These are phyloP conservation scores for Dinomys branickii DNA, from an alignment of 2,113 vertebrate genomes.

Conservation along the genomic window DNA sequence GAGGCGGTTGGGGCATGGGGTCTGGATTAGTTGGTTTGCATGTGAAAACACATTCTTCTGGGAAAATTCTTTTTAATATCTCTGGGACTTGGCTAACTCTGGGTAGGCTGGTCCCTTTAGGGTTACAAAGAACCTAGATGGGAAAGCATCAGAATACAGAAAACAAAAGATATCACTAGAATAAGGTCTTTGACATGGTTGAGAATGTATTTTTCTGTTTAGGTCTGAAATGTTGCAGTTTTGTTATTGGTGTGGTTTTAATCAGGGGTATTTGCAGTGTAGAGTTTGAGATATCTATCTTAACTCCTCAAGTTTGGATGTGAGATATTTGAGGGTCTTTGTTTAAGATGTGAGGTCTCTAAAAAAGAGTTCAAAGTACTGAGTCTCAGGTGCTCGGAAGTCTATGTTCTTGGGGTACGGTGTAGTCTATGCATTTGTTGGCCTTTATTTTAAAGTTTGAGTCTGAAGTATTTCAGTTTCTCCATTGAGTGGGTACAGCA, in stretches of 20 bases:
- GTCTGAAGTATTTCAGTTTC: neutral
- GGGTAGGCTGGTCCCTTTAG: neutral
- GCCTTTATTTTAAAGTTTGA: neutral
- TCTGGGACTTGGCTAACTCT: neutral
- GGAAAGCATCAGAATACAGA: slow-evolving; percentile 16
- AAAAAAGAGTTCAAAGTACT: neutral
- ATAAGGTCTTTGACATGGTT: neutral
- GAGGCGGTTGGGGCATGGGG: neutral
- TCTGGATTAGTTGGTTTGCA: neutral
- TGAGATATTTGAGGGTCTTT: neutral
- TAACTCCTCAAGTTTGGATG: neutral
- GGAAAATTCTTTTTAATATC: neutral
- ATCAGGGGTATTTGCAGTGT: neutral
- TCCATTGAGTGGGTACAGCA: neutral
- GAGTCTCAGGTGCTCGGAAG: neutral
- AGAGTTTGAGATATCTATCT: neutral
- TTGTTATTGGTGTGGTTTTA: neutral
- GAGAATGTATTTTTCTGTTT: neutral
- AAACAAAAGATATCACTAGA: neutral
- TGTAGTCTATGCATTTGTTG: neutral
- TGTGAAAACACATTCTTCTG: neutral
- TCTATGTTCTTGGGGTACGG: neutral
- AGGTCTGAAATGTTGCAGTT: neutral
- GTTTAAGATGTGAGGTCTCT: neutral
- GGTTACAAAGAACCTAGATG: neutral